Percentiles rank a stretch among this genome's conserved stretches.
Evolutionary conservation across 2,888 invertebrate species (phyloP).

Genomic region (Dendrolimus houi): DNA sequence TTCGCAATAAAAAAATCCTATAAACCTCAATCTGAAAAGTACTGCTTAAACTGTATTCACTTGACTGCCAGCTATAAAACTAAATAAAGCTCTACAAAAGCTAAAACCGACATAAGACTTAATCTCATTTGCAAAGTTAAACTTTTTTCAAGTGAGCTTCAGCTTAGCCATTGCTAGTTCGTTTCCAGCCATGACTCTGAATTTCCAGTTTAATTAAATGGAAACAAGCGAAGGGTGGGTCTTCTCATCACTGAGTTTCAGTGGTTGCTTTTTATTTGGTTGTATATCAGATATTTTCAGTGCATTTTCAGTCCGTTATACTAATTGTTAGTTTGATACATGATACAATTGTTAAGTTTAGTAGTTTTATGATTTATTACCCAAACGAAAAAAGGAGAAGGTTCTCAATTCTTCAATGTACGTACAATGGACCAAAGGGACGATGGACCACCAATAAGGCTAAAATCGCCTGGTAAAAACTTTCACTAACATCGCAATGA

Average conservation of each 20-base stretch:
- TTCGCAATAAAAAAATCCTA: too few species aligned
- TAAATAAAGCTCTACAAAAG: slow-evolving; percentile 13
- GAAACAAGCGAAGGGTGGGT: slow-evolving; percentile 63
- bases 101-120: slow-evolving; percentile 33
- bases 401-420: too few species aligned
- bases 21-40: background rate
- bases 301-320: background rate
- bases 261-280: slow-evolving; percentile 41
- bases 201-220: slow-evolving; percentile 68
- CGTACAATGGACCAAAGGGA: too few species aligned
- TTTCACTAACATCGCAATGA: too few species aligned
- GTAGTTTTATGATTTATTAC: too few species aligned
- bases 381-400: too few species aligned
- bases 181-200: slow-evolving; percentile 45
- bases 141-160: slow-evolving; percentile 35
- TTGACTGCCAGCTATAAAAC: background rate
- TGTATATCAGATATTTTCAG: background rate
- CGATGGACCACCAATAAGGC: too few species aligned
- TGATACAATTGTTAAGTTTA: too few species aligned
- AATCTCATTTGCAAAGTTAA: slow-evolving; percentile 56
- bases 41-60: background rate
- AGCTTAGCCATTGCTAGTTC: slow-evolving; percentile 28
- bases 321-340: too few species aligned
- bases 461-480: too few species aligned
- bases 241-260: slow-evolving; percentile 43